These are phyloP conservation scores for Drosophila teissieri DNA, from an alignment of 1,140 invertebrate species.

Conservation along the genomic window DNA sequence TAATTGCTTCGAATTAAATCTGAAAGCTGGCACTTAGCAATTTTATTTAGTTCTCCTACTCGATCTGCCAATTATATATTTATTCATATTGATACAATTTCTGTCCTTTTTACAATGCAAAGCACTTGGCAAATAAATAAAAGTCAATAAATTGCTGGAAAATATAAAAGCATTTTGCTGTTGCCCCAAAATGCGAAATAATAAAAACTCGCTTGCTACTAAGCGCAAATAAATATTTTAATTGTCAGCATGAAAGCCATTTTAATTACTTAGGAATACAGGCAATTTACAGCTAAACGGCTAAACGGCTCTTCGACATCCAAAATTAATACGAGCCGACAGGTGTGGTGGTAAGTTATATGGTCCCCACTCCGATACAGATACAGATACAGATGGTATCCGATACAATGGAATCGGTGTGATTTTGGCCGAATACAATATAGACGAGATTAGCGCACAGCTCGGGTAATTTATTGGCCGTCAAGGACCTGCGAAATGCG, in stretches of 20 bases:
- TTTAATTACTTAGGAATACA: conserved; percentile 28
- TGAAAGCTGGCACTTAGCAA: not conserved
- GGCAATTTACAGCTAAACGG: conserved; percentile 24
- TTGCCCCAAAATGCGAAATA: not conserved
- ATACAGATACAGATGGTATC: not conserved
- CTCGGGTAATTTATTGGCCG: conserved; percentile 61
- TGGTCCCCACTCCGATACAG: conserved; percentile 7
- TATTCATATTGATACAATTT: not conserved
- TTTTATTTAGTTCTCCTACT: not conserved
- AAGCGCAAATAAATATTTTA: conserved; percentile 8
- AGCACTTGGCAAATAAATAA: conserved; percentile 1
- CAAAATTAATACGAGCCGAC: conserved; percentile 19
- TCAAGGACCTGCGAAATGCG: conserved; percentile 40
- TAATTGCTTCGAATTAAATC: not conserved
- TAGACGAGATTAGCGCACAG: conserved; percentile 53
- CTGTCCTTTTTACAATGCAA: not conserved
- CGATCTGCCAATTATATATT: conserved; percentile 12
- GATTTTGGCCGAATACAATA: conserved; percentile 22
- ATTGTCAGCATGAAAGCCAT: conserved; percentile 10
- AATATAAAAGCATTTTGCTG: conserved; percentile 22
- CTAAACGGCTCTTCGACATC: conserved; percentile 13
- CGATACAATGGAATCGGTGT: not conserved
- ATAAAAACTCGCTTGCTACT: not conserved
- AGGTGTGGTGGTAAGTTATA: conserved; percentile 30
- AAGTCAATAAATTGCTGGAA: conserved; percentile 11